Percentiles rank a stretch among this genome's conserved stretches.
These are phyloP conservation scores for Typhlomys cinereus DNA, from an alignment of 2,113 vertebrate species.

Conservation along the genomic window DNA sequence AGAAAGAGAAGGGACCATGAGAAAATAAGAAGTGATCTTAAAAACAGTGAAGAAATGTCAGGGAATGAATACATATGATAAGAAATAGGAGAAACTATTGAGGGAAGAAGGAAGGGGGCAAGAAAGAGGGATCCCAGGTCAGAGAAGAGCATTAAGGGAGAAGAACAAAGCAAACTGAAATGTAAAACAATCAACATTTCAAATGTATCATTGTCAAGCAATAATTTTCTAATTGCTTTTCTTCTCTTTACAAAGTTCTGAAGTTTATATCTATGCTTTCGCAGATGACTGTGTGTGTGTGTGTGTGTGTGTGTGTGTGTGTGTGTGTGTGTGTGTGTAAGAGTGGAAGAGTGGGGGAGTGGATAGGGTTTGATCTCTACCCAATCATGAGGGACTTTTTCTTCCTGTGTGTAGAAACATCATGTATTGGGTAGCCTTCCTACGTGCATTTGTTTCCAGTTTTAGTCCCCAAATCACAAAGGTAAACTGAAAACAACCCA, in stretches of 20 bases:
- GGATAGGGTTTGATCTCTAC: background rate
- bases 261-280: background rate
- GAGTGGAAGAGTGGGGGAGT: too few species aligned
- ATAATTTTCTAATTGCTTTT: background rate
- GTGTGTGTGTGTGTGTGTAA: background rate
- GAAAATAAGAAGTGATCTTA: background rate
- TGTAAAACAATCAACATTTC: background rate
- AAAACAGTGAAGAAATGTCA: too few species aligned
- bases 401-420: background rate
- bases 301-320: background rate
- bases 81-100: background rate
- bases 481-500: background rate
- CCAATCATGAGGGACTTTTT: background rate
- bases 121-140: background rate
- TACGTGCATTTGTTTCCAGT: background rate
- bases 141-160: background rate
- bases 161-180: background rate
- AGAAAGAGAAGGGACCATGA: background rate
- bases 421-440: too few species aligned
- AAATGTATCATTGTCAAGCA: conserved; percentile 21
- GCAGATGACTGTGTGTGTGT: background rate
- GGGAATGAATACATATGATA: background rate
- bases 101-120: too few species aligned
- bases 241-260: background rate
- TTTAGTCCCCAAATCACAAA: conserved; percentile 37